Percentiles rank a stretch among this genome's conserved stretches.
These are phyloP conservation scores for Tyria jacobaeae DNA, from an alignment of 2,888 invertebrate species.

Conservation along the genomic window DNA sequence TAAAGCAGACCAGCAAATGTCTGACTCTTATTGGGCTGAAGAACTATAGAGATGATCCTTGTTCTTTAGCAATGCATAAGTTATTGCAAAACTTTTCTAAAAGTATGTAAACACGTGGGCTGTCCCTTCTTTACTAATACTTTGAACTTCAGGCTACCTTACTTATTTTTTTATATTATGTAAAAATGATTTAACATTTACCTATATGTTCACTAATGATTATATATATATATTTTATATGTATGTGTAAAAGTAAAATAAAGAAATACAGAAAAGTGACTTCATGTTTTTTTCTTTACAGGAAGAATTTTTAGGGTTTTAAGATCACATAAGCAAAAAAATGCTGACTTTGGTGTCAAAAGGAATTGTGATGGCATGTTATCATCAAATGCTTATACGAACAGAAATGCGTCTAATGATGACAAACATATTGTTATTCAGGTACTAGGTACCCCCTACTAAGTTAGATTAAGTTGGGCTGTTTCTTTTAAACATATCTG, in stretches of 20 bases:
- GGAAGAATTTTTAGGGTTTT: constrained; percentile 79
- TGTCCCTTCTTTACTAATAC: not conserved
- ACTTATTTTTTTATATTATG: not conserved
- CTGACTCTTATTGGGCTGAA: not conserved
- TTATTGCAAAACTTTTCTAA: not conserved
- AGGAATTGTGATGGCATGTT: constrained; percentile 38
- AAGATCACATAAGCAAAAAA: constrained; percentile 69
- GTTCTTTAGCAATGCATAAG: not conserved
- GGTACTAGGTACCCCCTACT: constrained; percentile 48
- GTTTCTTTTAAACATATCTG: not conserved
- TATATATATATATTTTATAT: too few relatives aligned
- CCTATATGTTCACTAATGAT: not conserved
- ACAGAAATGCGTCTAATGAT: constrained; percentile 36
- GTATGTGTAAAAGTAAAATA: constrained; percentile 7
- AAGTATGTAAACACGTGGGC: too few relatives aligned
- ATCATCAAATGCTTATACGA: constrained; percentile 22
- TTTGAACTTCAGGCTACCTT: too few relatives aligned
- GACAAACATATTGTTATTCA: constrained; percentile 67
- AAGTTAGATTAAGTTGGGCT: constrained; percentile 4
- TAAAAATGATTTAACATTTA: not conserved
- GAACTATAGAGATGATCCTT: not conserved
- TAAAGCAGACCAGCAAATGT: not conserved
- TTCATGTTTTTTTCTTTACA: constrained; percentile 45
- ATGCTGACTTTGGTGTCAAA: constrained; percentile 51
- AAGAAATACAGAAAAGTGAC: constrained; percentile 10